Conservation (phyloP, 2,888 invertebrate species). For the Xestia ashworthii region DNA sequence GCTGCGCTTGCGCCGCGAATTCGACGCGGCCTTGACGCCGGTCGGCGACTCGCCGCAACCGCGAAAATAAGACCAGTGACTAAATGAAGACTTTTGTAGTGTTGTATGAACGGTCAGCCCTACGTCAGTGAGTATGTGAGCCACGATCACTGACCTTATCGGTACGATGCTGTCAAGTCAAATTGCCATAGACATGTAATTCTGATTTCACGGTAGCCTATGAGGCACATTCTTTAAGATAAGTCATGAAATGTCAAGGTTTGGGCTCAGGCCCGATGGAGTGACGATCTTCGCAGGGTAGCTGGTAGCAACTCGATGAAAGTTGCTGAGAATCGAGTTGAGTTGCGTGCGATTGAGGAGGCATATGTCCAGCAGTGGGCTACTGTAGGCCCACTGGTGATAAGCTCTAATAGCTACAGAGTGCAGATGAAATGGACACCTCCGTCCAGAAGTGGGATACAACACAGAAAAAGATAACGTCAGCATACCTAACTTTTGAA, state of each 20-base stretch:
- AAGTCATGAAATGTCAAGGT: background rate
- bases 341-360: no score
- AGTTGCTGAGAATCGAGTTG: no score
- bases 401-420: background rate
- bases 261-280: background rate
- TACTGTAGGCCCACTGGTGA: no score
- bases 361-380: no score
- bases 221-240: background rate
- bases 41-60: constrained; percentile 79
- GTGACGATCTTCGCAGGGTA: no score
- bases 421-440: background rate
- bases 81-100: constrained; percentile 58
- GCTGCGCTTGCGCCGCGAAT: constrained; percentile 71
- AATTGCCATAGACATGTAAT: background rate
- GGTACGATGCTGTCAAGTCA: background rate
- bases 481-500: background rate
- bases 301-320: no score
- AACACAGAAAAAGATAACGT: background rate
- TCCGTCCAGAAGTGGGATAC: background rate
- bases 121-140: background rate
- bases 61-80: constrained; percentile 67
- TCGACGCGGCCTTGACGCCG: constrained; percentile 87
- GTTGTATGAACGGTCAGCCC: constrained; percentile 5
- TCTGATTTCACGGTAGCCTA: background rate
- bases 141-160: background rate